These are phyloP conservation scores for Huso huso DNA, from an alignment of 2,797 vertebrate genomes.

Conservation along the genomic window DNA sequence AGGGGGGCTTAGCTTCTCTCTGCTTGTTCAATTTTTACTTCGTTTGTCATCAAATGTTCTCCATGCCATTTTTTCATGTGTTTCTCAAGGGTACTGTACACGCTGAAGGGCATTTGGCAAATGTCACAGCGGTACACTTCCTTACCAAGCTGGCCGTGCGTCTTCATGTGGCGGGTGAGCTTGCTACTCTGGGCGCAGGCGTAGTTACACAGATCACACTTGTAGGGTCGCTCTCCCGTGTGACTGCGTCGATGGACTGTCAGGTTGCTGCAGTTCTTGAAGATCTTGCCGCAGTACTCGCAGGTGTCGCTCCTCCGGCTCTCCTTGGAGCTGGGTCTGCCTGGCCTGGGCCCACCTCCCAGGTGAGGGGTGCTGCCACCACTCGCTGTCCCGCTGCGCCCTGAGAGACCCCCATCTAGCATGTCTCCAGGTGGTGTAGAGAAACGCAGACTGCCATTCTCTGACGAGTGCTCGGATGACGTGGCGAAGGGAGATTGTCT, in stretches of 20 bases:
- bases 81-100: conserved; percentile 99
- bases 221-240: conserved; percentile 97
- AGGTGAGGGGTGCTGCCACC: conserved; percentile 91
- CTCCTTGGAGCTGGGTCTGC: conserved; percentile 76
- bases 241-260: conserved; percentile 97
- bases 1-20: conserved; percentile 69
- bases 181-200: conserved; percentile 99
- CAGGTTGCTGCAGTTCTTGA: conserved; percentile 99
- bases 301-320: conserved; percentile 90
- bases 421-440: conserved; percentile 70
- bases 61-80: conserved; percentile 99
- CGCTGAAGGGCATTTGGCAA: conserved; percentile 99
- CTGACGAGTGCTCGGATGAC: conserved; percentile 54
- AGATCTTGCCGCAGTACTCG: conserved; percentile 97
- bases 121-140: conserved; percentile 99
- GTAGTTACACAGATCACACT: conserved; percentile 99
- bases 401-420: conserved; percentile 77
- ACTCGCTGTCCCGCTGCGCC: conserved; percentile 79
- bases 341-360: conserved; percentile 64
- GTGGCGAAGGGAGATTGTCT: conserved; percentile 97
- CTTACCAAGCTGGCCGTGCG: conserved; percentile 95
- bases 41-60: conserved; percentile 71
- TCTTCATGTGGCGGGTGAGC: conserved; percentile 99
- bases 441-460: conserved; percentile 64
- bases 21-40: conserved; percentile 76